Evolutionary conservation across 1,140 invertebrate species (phyloP).

Genomic region (Euwallacea similis): DNA sequence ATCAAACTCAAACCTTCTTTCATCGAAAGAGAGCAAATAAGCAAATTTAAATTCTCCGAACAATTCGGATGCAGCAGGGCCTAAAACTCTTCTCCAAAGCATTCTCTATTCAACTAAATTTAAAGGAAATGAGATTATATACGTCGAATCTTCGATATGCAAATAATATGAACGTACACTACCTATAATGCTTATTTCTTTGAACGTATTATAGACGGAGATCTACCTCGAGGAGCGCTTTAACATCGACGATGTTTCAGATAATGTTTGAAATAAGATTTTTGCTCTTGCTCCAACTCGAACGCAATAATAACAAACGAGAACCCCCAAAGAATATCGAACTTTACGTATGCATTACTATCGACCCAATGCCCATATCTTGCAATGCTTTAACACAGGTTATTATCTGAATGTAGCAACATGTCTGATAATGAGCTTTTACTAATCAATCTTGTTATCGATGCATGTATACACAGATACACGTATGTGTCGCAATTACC

Average conservation of each 20-base stretch:
- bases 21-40: constrained; percentile 4
- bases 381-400: background rate
- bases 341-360: background rate
- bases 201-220: constrained; percentile 7
- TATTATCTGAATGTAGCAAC: background rate
- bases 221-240: constrained; percentile 11
- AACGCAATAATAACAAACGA: background rate
- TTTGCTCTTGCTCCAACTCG: background rate
- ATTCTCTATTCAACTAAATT: constrained; percentile 13
- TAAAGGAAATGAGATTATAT: constrained; percentile 24
- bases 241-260: constrained; percentile 6
- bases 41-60: constrained; percentile 5
- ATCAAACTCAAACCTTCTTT: background rate
- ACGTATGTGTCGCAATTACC: constrained; percentile 1
- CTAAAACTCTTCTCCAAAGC: constrained; percentile 12
- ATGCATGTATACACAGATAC: constrained; percentile 5
- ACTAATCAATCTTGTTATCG: constrained; percentile 1
- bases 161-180: constrained; percentile 27
- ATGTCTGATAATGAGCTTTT: constrained; percentile 4
- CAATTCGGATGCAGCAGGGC: background rate
- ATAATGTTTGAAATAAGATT: background rate
- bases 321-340: background rate
- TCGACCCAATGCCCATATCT: background rate
- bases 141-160: constrained; percentile 31
- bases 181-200: constrained; percentile 8